Conservation (phyloP, 2,113 vertebrate species). For the Ceyx margarethae region DNA sequence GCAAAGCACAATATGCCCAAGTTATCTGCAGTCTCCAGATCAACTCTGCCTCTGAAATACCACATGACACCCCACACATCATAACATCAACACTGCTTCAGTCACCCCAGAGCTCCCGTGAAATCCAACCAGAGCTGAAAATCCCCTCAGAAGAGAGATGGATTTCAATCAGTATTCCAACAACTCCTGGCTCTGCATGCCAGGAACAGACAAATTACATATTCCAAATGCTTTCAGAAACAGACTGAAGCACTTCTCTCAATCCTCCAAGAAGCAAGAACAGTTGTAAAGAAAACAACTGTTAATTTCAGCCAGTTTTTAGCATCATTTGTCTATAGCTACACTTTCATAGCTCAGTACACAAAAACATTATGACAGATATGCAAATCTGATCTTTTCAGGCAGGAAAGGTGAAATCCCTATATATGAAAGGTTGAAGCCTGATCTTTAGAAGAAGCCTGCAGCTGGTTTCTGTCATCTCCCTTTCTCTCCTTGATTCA, state of each 20-base stretch:
- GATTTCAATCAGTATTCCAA: background rate
- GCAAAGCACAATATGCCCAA: background rate
- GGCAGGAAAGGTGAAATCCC: conserved; percentile 45
- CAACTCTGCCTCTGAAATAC: background rate
- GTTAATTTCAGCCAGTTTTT: background rate
- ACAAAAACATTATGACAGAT: conserved; percentile 37
- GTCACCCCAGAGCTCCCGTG: background rate
- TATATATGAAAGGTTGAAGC: conserved; percentile 36
- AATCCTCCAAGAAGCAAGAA: background rate
- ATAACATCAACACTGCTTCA: background rate
- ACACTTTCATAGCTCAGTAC: background rate
- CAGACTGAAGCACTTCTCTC: background rate
- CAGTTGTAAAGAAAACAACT: background rate
- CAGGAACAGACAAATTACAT: background rate
- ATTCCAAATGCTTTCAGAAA: background rate
- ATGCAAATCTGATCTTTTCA: conserved; percentile 52
- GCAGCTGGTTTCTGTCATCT: conserved; percentile 32
- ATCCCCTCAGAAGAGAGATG: background rate
- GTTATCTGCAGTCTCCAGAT: background rate
- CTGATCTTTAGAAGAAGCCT: conserved; percentile 34
- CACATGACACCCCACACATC: background rate
- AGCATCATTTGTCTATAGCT: conserved; percentile 8
- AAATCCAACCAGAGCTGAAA: background rate
- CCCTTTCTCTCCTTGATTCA: conserved; percentile 9
- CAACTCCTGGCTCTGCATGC: background rate